A percentile compares a stretch with the other conserved stretches of the same genome.
These are phyloP conservation scores for Phengaris alcon DNA, from an alignment of 2,888 invertebrate species.

Conservation along the genomic window DNA sequence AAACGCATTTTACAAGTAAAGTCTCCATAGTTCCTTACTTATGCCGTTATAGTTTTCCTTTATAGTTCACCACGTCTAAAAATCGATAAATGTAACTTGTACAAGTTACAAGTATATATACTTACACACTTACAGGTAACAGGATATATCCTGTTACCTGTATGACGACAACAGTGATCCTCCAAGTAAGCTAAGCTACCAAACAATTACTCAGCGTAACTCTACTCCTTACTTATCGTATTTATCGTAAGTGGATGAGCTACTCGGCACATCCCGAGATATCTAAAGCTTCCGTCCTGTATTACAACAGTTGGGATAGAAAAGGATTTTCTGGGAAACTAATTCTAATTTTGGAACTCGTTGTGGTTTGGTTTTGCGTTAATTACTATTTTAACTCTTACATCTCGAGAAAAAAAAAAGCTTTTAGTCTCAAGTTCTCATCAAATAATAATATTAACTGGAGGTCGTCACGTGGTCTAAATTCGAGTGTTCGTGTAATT, in stretches of 20 bases:
- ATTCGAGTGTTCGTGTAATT: too few species aligned
- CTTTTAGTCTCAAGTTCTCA: too few species aligned
- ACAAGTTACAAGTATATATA: too few species aligned
- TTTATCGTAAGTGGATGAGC: slow-evolving; percentile 51
- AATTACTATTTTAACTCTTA: neutral
- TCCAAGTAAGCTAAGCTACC: slow-evolving; percentile 46
- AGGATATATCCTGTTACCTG: too few species aligned
- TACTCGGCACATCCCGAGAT: slow-evolving; percentile 69
- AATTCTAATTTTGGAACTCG: neutral
- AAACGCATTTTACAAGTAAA: too few species aligned
- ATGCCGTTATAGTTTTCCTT: too few species aligned
- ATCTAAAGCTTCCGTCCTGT: slow-evolving; percentile 72
- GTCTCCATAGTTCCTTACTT: too few species aligned
- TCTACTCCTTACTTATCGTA: slow-evolving; percentile 57
- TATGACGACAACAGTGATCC: neutral
- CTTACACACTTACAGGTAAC: too few species aligned
- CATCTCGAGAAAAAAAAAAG: neutral
- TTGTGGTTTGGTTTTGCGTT: neutral
- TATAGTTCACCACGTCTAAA: too few species aligned
- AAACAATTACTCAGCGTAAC: slow-evolving; percentile 52
- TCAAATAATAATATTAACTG: too few species aligned
- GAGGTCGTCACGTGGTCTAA: too few species aligned
- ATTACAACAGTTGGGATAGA: slow-evolving; percentile 49
- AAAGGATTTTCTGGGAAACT: slow-evolving; percentile 39
- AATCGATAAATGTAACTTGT: too few species aligned